Evolutionary conservation across 2,113 vertebrate genomes (phyloP).

Genomic region (Proterorhinus semilunaris): DNA sequence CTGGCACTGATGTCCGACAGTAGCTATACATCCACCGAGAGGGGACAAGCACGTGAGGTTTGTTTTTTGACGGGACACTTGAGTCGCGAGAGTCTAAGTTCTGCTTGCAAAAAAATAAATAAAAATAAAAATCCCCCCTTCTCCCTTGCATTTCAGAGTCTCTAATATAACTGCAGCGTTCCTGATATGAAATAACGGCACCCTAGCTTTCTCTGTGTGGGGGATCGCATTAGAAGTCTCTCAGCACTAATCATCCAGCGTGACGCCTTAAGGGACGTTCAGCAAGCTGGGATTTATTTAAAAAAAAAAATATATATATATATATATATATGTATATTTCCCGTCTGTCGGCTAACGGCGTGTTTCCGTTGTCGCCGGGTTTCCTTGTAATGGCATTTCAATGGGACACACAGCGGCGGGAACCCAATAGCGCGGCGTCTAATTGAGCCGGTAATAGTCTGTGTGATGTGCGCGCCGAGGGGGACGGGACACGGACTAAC

Average conservation of each 20-base stretch:
- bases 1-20: no score
- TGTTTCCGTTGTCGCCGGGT: slow-evolving; percentile 42
- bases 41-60: slow-evolving; percentile 3
- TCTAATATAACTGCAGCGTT: slow-evolving; percentile 48
- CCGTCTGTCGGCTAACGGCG: slow-evolving; percentile 16
- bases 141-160: slow-evolving; percentile 13
- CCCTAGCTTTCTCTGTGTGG: slow-evolving; percentile 47
- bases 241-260: slow-evolving; percentile 57
- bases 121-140: slow-evolving; percentile 13
- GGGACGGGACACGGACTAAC: slow-evolving; percentile 34
- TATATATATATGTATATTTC: no score
- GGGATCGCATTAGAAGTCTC: slow-evolving; percentile 51
- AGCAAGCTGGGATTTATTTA: slow-evolving; percentile 39
- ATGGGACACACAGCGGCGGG: slow-evolving; percentile 65
- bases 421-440: slow-evolving; percentile 61
- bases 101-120: no score
- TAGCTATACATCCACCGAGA: neutral
- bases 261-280: slow-evolving; percentile 45
- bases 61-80: slow-evolving; percentile 21
- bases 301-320: no score
- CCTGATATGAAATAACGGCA: slow-evolving; percentile 36
- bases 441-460: slow-evolving; percentile 69
- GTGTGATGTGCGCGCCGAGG: slow-evolving; percentile 59
- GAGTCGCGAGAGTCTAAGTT: no score
- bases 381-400: slow-evolving; percentile 63